These are phyloP conservation scores for Cydia pomonella DNA, from an alignment of 1,140 invertebrate genomes.

Conservation along the genomic window DNA sequence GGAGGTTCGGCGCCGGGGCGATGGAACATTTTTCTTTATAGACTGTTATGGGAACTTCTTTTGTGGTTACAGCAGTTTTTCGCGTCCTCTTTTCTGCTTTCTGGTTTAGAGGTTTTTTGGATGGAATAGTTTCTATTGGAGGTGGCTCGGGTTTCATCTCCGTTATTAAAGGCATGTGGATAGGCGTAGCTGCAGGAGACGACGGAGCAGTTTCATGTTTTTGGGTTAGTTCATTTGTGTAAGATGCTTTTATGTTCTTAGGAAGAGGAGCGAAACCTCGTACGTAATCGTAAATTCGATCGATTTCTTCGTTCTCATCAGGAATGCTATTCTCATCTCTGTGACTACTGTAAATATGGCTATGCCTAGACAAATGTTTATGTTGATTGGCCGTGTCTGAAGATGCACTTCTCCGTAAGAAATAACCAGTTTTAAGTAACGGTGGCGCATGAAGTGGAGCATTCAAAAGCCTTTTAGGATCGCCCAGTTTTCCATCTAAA, in stretches of 20 bases:
- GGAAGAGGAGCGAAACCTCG: conserved; percentile 94
- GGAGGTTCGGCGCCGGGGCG: conserved; percentile 76
- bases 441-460: conserved; percentile 77
- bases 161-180: conserved; percentile 81
- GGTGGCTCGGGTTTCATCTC: conserved; percentile 91
- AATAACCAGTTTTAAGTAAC: conserved; percentile 82
- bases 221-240: conserved; percentile 77
- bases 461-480: conserved; percentile 81
- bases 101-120: conserved; percentile 84
- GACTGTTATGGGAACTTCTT: conserved; percentile 82
- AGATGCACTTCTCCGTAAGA: conserved; percentile 86
- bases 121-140: conserved; percentile 94
- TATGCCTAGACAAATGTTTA: conserved; percentile 74
- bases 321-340: conserved; percentile 81
- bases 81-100: conserved; percentile 86
- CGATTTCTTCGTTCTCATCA: conserved; percentile 97
- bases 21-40: conserved; percentile 78
- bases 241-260: conserved; percentile 88
- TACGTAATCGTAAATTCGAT: conserved; percentile 98
- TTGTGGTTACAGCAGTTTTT: conserved; percentile 74
- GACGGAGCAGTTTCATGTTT: conserved; percentile 76
- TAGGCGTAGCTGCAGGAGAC: conserved; percentile 77
- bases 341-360: conserved; percentile 78
- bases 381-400: conserved; percentile 85
- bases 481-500: conserved; percentile 88